Evolutionary conservation across 2,113 vertebrate genomes (phyloP).

Genomic region (Rhea americana): DNA sequence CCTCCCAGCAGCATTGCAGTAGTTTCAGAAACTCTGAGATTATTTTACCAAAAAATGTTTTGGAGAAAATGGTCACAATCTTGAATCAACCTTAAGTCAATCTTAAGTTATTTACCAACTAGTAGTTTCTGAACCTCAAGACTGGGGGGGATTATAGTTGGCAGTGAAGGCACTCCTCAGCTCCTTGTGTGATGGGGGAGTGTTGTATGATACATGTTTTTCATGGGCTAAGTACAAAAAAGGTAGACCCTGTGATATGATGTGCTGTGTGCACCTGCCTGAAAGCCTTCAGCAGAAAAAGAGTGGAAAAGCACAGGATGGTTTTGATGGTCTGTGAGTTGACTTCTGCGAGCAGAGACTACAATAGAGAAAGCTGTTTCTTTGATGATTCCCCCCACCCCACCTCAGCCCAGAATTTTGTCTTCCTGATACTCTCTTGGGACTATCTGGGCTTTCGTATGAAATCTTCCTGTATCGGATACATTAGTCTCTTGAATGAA

Average conservation of each 20-base stretch:
- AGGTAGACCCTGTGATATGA: not conserved
- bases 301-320: rapidly evolving
- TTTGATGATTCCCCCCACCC: not conserved
- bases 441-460: not conserved
- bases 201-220: not conserved
- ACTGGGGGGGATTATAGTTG: not conserved
- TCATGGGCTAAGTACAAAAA: not conserved
- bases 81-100: rapidly evolving
- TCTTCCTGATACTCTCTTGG: not conserved
- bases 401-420: not conserved
- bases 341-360: not conserved
- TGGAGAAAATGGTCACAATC: not conserved
- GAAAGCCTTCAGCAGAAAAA: not conserved
- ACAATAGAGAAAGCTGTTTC: not conserved
- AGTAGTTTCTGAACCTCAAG: not conserved
- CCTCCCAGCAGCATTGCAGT: not conserved
- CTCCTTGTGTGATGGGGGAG: not conserved
- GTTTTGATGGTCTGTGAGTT: not conserved
- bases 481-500: not conserved
- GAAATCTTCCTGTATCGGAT: not conserved
- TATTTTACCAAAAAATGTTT: not conserved
- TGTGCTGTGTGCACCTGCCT: rapidly evolving
- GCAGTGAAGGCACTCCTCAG: rapidly evolving
- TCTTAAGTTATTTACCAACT: not conserved
- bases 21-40: conserved; percentile 30